These are phyloP conservation scores for Bombyx huttoni DNA, from an alignment of 2,888 invertebrate genomes.

Conservation along the genomic window DNA sequence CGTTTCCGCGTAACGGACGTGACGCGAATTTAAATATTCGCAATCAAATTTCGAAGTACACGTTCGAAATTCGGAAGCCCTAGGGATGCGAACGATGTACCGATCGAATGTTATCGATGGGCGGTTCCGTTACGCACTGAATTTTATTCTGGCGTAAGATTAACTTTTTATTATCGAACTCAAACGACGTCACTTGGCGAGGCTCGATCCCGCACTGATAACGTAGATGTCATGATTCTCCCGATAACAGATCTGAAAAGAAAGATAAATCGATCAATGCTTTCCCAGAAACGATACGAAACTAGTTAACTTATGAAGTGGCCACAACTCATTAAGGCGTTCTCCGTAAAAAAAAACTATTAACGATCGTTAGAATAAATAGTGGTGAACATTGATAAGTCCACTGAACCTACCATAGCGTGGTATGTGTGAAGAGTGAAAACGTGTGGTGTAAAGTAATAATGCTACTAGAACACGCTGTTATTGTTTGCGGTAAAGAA, in stretches of 20 bases:
- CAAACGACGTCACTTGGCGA: constrained; percentile 21
- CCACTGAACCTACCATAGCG: no score
- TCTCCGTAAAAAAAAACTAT: no score
- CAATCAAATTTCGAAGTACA: constrained; percentile 5
- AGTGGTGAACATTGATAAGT: no score
- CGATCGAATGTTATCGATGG: constrained; percentile 21
- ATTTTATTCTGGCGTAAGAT: constrained; percentile 12
- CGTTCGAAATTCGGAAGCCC: constrained; percentile 12
- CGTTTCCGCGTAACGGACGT: constrained; percentile 17
- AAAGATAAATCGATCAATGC: constrained; percentile 20
- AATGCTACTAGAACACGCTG: not conserved
- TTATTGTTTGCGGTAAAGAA: not conserved
- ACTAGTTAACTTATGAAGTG: not conserved
- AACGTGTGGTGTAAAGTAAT: not conserved
- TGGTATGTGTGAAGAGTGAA: not conserved
- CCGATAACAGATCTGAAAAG: constrained; percentile 45
- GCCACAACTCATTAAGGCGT: no score
- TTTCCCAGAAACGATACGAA: constrained; percentile 2
- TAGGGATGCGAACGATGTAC: constrained; percentile 17
- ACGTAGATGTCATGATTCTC: constrained; percentile 48
- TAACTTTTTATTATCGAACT: constrained; percentile 14
- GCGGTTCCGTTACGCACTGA: constrained; percentile 21
- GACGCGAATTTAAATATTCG: constrained; percentile 11
- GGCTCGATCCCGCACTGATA: constrained; percentile 44
- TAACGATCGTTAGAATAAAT: no score